Percentiles rank a stretch among this genome's conserved stretches.
Conservation (phyloP, 1,140 invertebrate species). For the Branchinecta lindahli region DNA sequence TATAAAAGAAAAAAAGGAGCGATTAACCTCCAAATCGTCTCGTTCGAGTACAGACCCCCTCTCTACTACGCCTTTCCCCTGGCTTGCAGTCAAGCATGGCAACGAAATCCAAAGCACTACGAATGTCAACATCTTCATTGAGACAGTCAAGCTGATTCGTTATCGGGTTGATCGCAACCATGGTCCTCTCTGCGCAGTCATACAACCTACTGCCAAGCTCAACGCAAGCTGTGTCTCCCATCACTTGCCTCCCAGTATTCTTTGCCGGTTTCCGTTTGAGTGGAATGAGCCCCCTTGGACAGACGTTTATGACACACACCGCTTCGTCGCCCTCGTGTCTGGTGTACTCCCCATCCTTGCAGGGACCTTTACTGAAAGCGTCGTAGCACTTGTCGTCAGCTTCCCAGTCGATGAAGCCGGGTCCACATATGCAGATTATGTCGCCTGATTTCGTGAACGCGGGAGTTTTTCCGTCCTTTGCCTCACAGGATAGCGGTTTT, state of each 20-base stretch:
- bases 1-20: too few relatives aligned
- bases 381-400: not conserved
- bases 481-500: not conserved
- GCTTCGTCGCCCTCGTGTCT: too few relatives aligned
- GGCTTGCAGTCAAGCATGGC: not conserved
- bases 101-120: not conserved
- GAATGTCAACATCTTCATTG: not conserved
- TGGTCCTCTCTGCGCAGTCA: not conserved
- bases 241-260: too few relatives aligned
- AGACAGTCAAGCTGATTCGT: not conserved
- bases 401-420: not conserved
- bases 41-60: not conserved
- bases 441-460: not conserved
- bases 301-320: too few relatives aligned
- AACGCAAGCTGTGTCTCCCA: not conserved
- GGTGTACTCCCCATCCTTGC: not conserved
- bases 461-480: not conserved
- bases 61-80: not conserved
- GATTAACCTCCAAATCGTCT: not conserved
- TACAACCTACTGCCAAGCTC: not conserved
- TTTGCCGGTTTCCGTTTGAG: too few relatives aligned
- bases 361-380: not conserved
- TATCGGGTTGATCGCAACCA: not conserved
- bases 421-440: not conserved
- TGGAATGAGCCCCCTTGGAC: too few relatives aligned